These are phyloP conservation scores for Mythimna loreyi DNA, from an alignment of 2,888 invertebrate genomes.

Conservation along the genomic window DNA sequence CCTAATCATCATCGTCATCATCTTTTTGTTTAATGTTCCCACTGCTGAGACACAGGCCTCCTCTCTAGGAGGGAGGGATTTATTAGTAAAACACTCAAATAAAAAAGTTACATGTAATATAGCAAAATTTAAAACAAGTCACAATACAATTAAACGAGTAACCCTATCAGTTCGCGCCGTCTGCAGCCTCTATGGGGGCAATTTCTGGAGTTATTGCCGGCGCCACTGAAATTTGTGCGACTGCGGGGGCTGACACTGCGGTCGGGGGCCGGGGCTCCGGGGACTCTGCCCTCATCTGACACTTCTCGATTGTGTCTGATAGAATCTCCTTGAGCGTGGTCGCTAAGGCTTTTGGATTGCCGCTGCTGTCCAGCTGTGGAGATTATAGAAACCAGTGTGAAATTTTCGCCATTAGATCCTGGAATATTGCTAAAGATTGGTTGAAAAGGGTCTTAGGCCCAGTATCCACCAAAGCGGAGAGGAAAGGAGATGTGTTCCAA, in stretches of 20 bases:
- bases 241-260: constrained; percentile 70
- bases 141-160: constrained; percentile 69
- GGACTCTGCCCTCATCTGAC: constrained; percentile 67
- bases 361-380: constrained; percentile 82
- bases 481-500: no score
- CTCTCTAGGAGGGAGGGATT: no score
- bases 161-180: constrained; percentile 67
- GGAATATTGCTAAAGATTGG: neutral
- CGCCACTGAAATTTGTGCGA: constrained; percentile 47
- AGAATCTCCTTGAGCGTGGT: constrained; percentile 84
- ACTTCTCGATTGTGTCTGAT: constrained; percentile 82
- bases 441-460: neutral
- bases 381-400: constrained; percentile 6
- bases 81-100: constrained; percentile 52
- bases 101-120: constrained; percentile 65
- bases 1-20: no score
- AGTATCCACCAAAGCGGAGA: no score
- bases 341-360: constrained; percentile 83
- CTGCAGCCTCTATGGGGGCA: constrained; percentile 48
- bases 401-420: neutral
- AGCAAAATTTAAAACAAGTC: constrained; percentile 67
- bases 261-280: constrained; percentile 59
- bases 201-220: constrained; percentile 43
- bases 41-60: no score
- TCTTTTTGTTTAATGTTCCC: no score